These are phyloP conservation scores for Babylonia areolata DNA, from an alignment of 1,140 invertebrate species.

Conservation along the genomic window DNA sequence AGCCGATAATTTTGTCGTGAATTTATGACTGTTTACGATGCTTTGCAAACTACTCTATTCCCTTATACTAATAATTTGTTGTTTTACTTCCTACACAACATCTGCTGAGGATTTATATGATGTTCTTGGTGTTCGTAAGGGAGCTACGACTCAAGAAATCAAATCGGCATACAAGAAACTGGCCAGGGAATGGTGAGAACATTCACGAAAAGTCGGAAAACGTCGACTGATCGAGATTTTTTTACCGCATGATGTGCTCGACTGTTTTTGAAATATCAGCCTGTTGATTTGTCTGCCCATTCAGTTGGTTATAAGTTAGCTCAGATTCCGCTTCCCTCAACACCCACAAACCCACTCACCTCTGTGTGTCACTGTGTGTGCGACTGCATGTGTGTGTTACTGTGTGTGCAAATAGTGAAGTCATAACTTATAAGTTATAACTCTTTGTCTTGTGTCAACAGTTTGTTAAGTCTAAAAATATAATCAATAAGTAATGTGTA, in stretches of 20 bases:
- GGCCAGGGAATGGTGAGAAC: constrained; percentile 89
- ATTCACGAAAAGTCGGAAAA: too few species aligned
- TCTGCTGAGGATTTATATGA: constrained; percentile 83
- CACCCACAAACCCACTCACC: too few species aligned
- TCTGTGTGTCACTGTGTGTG: too few species aligned
- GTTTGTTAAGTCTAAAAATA: too few species aligned
- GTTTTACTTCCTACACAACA: not conserved
- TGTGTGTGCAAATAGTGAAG: too few species aligned
- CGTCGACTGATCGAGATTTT: not conserved
- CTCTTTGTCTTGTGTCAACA: too few species aligned
- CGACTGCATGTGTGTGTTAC: too few species aligned
- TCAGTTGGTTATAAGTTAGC: too few species aligned
- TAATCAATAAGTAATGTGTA: too few species aligned
- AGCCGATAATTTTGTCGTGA: not conserved
- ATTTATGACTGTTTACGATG: not conserved
- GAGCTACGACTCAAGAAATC: constrained; percentile 87
- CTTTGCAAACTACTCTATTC: not conserved
- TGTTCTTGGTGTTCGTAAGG: constrained; percentile 86
- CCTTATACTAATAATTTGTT: not conserved
- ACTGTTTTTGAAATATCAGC: not conserved
- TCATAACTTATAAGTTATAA: too few species aligned
- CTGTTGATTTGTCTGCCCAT: not conserved
- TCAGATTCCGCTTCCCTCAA: too few species aligned
- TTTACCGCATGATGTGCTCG: not conserved
- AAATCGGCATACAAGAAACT: constrained; percentile 91